Percentiles rank a stretch among this genome's conserved stretches.
phyloP scores from a whole-genome alignment of 1,140 invertebrate genomes.

The Helicorthomorpha holstii region DNA sequence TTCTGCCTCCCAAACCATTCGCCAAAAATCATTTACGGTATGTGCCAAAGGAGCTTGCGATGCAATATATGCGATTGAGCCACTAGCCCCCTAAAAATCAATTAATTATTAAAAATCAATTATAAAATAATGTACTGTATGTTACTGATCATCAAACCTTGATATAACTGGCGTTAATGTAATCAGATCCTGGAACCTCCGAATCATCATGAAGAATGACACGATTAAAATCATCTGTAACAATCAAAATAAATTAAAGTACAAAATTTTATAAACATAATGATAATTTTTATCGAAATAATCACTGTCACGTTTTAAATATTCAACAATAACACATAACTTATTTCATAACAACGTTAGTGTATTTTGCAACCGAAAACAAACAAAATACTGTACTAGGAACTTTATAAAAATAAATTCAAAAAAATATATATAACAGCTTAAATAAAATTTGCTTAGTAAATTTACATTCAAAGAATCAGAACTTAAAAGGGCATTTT shows the following conservation, averaged over 20 bases:
- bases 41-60: conserved; percentile 44
- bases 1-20: conserved; percentile 47
- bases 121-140: neutral
- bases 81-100: conserved; percentile 22
- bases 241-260: conserved; percentile 13
- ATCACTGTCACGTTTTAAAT: too few species aligned
- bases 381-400: too few species aligned
- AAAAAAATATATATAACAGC: too few species aligned
- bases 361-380: too few species aligned
- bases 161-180: conserved; percentile 52
- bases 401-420: too few species aligned
- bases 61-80: conserved; percentile 31
- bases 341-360: too few species aligned
- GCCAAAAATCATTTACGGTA: conserved; percentile 48
- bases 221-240: conserved; percentile 39
- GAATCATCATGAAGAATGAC: conserved; percentile 39
- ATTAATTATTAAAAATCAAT: neutral
- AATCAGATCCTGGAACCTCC: conserved; percentile 39
- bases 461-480: too few species aligned
- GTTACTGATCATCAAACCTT: conserved; percentile 19
- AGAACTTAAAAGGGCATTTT: too few species aligned
- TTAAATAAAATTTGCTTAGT: too few species aligned
- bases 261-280: too few species aligned
- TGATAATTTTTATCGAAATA: too few species aligned
- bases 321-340: too few species aligned